Base-by-base conservation (phyloP, 2,888 invertebrate species). In the Chrysomela aeneicollis region DNA sequence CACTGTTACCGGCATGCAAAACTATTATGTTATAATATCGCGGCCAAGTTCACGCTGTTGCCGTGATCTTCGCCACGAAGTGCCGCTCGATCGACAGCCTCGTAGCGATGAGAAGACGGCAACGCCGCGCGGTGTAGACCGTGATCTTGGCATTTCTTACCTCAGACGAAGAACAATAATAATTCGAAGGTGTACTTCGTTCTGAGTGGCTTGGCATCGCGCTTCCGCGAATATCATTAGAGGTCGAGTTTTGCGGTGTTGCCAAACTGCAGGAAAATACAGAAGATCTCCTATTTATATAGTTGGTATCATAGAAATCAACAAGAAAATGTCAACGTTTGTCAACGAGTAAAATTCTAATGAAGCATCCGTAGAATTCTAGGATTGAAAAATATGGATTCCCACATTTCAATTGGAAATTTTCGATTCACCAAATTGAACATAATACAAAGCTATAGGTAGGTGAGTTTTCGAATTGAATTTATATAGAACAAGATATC, bases 141-240 rank as follows among this genome's bases (percentile, higher is more conserved):
- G 76, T 79, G 81, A 81, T 81, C 80, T 80, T 81, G 80, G 79
- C 79, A 79, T 79, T 42, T 79, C 78, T 76, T 71, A 71, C 66
- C 61, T 60, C 57, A 66, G 68, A 68, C 64, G 66, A 70, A 71
- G 69, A 69, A 67, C 71, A 67, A 71, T 71, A n/a, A n/a, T n/a
- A n/a, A n/a, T n/a, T 55, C 61, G 68, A 50, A 67, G 67, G 65
- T 71, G 58, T 71, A 71, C 63, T 62, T 63, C 71, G 63, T 71
- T 66, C 61, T 42, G 59, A 54, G 8, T 66, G n/a, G 60, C 62
- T 67, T 69, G 49, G 6, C 37, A 37, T 32, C 57, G 64, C 22
- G 22, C 10, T 42, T 51, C 55, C 21, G 66, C 66, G 61, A 67
- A 70, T 66, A 59, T 59, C 52, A 64, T 59, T 53, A 52, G 54